These are phyloP conservation scores for Macquaria australasica DNA, from an alignment of 2,113 vertebrate genomes.

Conservation along the genomic window DNA sequence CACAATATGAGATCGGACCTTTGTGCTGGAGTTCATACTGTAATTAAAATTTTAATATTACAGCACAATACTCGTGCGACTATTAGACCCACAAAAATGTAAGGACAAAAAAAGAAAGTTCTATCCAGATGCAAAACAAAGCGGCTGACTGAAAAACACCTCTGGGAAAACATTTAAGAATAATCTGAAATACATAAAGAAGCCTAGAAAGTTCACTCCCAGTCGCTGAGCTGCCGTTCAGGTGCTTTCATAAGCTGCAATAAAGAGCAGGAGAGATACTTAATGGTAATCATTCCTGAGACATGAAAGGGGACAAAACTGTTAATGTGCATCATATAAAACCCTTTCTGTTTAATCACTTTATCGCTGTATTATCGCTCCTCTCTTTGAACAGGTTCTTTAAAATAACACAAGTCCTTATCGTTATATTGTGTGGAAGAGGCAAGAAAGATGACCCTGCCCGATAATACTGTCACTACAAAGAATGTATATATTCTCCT, in stretches of 20 bases:
- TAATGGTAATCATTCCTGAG: slow-evolving; percentile 74
- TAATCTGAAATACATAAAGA: slow-evolving; percentile 49
- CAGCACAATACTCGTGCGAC: not conserved
- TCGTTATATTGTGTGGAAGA: slow-evolving; percentile 60
- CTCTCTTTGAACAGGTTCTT: slow-evolving; percentile 77
- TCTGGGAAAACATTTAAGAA: slow-evolving; percentile 48
- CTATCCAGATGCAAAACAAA: slow-evolving; percentile 40
- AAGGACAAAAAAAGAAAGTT: slow-evolving; percentile 46
- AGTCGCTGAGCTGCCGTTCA: slow-evolving; percentile 56
- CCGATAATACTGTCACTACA: slow-evolving; percentile 75
- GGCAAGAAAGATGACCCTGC: slow-evolving; percentile 74
- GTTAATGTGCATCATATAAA: slow-evolving; percentile 80
- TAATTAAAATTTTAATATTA: slow-evolving; percentile 60
- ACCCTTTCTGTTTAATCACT: slow-evolving; percentile 74
- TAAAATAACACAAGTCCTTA: slow-evolving; percentile 77
- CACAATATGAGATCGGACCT: slow-evolving; percentile 54
- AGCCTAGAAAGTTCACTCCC: slow-evolving; percentile 60
- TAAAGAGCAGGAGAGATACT: slow-evolving; percentile 67
- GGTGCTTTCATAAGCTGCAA: slow-evolving; percentile 69
- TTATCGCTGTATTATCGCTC: slow-evolving; percentile 72
- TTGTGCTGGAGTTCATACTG: slow-evolving; percentile 32
- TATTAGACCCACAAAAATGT: slow-evolving; percentile 31
- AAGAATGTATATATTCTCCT: slow-evolving; percentile 79
- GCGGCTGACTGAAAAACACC: slow-evolving; percentile 15
- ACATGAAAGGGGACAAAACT: slow-evolving; percentile 74